phyloP scores from a whole-genome alignment of 2,113 vertebrate species.

The Megaceryle maxima region DNA sequence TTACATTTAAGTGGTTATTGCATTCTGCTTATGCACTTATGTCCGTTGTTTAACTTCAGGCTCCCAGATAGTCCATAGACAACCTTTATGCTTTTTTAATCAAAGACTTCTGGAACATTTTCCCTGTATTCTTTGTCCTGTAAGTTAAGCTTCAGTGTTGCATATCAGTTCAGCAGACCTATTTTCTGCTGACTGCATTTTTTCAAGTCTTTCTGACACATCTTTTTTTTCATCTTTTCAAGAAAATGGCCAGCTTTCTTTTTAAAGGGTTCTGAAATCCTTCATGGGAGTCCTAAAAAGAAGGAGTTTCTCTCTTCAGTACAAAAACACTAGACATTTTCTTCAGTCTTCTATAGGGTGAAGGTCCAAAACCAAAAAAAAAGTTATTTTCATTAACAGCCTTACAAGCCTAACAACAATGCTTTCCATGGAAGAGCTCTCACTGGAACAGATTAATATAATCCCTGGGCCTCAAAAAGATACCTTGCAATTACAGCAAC shows the following conservation, averaged over 20 bases:
- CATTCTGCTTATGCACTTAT: not conserved
- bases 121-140: not conserved
- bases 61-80: not conserved
- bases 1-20: slow-evolving; percentile 23
- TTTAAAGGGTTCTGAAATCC: not conserved
- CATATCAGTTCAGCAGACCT: not conserved
- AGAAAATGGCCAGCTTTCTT: not conserved
- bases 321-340: not conserved
- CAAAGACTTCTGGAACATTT: not conserved
- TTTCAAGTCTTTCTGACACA: not conserved
- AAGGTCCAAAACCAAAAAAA: slow-evolving; percentile 7
- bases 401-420: slow-evolving; percentile 17
- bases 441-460: slow-evolving; percentile 48
- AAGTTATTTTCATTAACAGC: slow-evolving; percentile 34
- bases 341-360: not conserved
- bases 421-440: not conserved
- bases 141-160: not conserved
- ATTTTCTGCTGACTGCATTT: not conserved
- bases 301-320: not conserved
- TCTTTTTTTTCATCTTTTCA: not conserved
- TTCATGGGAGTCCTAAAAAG: not conserved
- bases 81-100: not conserved
- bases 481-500: slow-evolving; percentile 36
- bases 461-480: slow-evolving; percentile 28
- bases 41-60: not conserved